Base-by-base conservation (phyloP, 2,797 vertebrate genomes). In the Schizopygopsis malacanthus region DNA sequence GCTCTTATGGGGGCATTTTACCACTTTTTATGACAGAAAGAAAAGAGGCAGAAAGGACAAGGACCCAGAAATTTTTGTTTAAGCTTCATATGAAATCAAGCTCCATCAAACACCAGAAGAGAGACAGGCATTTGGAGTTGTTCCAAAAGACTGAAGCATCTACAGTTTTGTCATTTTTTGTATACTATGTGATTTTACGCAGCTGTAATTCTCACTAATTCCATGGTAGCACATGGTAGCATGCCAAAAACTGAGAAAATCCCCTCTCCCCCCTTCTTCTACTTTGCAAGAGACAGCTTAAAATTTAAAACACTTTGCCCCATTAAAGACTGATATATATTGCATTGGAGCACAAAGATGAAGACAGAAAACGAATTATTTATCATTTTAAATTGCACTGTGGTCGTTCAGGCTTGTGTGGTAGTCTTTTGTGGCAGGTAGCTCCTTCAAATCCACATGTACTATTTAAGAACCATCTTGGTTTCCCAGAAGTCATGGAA, bases 401-500 rank as follows among this genome's bases (percentile, higher is more conserved):
- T 25, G 12, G 39, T 52, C 4, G 0, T 6, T 45, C 0, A 22
- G n/a, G 10, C 20, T 80, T 67, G 25, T 15, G 39, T 9, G 47
- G 4, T 0, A 22, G 22, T 4, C 28, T 79, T 83, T 18, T 20
- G 25, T 9, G 28, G 56, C 71, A 76, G 43, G 67, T 41, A 82
- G 28, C 18, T 75, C 0, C 22, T 87, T 61, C 61, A 86, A 88
- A 84, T 89, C 85, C 85, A 71, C 45, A 85, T 87, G 50, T 77
- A 73, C 73, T 76, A 65, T 87, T 85, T 63, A 50, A 15, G 16
- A 81, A 52, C 50, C 65, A 47, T 37, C 70, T 43, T 25, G 25
- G 69, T 75, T 87, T 87, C 82, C 52, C 77, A 84, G 86, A 87
- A 81, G 12, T 43, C 70, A 41, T 79, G 61, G 43, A 47, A 28